Conservation (phyloP, 2,888 invertebrate species). For the Tricholauxania praeusta region DNA sequence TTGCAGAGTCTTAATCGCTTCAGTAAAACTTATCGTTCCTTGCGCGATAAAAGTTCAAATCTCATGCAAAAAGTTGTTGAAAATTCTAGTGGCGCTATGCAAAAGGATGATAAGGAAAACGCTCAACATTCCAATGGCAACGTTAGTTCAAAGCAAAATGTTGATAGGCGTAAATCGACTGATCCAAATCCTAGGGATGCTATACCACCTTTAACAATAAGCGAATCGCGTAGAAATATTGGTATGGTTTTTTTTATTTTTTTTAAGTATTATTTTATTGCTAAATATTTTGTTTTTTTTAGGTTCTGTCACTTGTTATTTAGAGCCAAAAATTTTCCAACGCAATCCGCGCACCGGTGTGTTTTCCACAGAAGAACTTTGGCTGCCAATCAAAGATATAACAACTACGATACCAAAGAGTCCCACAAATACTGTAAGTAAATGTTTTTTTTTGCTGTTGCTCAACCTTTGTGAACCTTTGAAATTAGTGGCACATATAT, state of each 20-base stretch:
- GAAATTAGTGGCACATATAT: no score
- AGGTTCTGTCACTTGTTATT: constrained; percentile 68
- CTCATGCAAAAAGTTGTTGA: constrained; percentile 63
- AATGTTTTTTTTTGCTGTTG: constrained; percentile 5
- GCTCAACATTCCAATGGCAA: constrained; percentile 41
- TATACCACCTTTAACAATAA: constrained; percentile 62
- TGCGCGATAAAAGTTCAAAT: constrained; percentile 63
- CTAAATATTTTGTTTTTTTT: constrained; percentile 15
- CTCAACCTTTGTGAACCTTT: no score
- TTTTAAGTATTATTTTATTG: background rate
- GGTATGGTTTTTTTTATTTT: constrained; percentile 49
- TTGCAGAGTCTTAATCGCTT: constrained; percentile 65
- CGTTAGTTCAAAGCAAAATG: constrained; percentile 47
- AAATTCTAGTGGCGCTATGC: constrained; percentile 26
- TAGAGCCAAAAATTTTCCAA: constrained; percentile 66
- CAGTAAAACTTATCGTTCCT: constrained; percentile 65
- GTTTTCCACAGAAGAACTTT: constrained; percentile 64
- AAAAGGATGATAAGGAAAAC: constrained; percentile 39
- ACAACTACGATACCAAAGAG: constrained; percentile 60
- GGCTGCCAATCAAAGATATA: constrained; percentile 67
- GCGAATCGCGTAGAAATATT: constrained; percentile 66
- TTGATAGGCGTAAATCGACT: constrained; percentile 38
- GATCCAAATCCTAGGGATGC: constrained; percentile 52
- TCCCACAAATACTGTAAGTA: constrained; percentile 47
- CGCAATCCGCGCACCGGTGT: constrained; percentile 59